phyloP scores from a whole-genome alignment of 2,888 invertebrate species.

The Matsumyia berberina region DNA sequence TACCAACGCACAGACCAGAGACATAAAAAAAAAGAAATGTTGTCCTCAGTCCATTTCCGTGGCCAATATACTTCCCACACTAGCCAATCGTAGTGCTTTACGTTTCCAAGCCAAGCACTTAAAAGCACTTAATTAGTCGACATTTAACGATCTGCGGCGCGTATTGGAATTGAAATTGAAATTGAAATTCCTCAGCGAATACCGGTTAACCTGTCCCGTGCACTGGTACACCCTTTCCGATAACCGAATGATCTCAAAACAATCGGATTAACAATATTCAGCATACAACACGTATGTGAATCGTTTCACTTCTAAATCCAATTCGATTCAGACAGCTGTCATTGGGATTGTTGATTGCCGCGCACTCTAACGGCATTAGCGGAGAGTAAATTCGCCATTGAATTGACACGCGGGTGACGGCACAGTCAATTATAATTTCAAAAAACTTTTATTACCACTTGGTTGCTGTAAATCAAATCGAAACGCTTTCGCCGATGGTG shows the following conservation, averaged over 20 bases:
- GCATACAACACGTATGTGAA: conserved; percentile 24
- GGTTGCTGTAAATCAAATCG: conserved; percentile 61
- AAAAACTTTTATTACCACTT: conserved; percentile 51
- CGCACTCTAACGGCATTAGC: conserved; percentile 37
- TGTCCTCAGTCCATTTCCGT: conserved; percentile 29
- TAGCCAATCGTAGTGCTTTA: conserved; percentile 3
- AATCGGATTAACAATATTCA: conserved; percentile 24
- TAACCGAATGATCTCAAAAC: neutral
- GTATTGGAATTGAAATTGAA: conserved; percentile 22
- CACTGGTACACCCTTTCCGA: conserved; percentile 8
- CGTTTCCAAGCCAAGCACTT: neutral
- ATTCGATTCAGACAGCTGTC: conserved; percentile 49
- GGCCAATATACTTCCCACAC: conserved; percentile 23
- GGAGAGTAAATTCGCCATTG: conserved; percentile 50
- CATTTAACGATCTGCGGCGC: conserved; percentile 24
- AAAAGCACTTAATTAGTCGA: conserved; percentile 53
- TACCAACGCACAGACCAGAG: conserved; percentile 4
- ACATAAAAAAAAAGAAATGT: neutral
- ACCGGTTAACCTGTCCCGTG: neutral
- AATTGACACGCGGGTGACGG: conserved; percentile 57
- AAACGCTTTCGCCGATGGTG: conserved; percentile 24
- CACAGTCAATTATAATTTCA: conserved; percentile 69
- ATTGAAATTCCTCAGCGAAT: conserved; percentile 43
- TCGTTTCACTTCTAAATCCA: conserved; percentile 23
- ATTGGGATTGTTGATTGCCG: conserved; percentile 16